Base-by-base conservation (phyloP, 2,888 invertebrate species). In the Metellina segmentata region DNA sequence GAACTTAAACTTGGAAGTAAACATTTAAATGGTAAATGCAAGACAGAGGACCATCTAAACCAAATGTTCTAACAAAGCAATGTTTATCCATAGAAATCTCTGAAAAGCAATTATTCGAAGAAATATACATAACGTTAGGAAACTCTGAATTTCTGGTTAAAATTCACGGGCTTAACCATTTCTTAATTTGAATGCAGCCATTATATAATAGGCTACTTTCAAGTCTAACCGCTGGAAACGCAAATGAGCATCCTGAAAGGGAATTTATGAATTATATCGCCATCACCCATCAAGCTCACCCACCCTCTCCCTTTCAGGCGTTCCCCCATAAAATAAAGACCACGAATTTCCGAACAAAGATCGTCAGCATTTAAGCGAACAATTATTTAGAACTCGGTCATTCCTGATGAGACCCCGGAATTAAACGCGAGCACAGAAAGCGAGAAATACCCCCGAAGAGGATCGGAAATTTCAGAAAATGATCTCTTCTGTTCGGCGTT, bases 371-470 rank as follows among this genome's bases (percentile, higher is more conserved):
- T 79, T 61, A 79, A 61, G 61, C 61, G 20, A 34, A 61, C 34
- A 79, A 79, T 79, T 19, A 77, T 51, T 69, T 7, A 34, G 79
- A 19, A n/a, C 77, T 5, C 51, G 77, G 77, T n/a, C 77, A 77
- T 77, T 51, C 52, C 19, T 51, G 19, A 77, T 52, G 77, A 77
- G 52, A 19, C 16, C 51, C 74, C 52, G 8, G 52, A 77, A 77
- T 51, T 77, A 77, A 77, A 77, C 52, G 77, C 77, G 19, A 51
- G 51, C n/a, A 8, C 4, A 51, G 19, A 77, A 16, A 51, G n/a
- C 51, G n/a, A n/a, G 51, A 51, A 77, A 77, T 9, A 34, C 61
- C 52, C 13, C 34, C 34, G 16, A 61, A 61, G 16, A 13, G 61
- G 61, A 79, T 85, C 48, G 48, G 53, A 61, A 74, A 61, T 52